These are phyloP conservation scores for Rhinoraja longicauda DNA, from an alignment of 2,797 vertebrate species.

Conservation along the genomic window DNA sequence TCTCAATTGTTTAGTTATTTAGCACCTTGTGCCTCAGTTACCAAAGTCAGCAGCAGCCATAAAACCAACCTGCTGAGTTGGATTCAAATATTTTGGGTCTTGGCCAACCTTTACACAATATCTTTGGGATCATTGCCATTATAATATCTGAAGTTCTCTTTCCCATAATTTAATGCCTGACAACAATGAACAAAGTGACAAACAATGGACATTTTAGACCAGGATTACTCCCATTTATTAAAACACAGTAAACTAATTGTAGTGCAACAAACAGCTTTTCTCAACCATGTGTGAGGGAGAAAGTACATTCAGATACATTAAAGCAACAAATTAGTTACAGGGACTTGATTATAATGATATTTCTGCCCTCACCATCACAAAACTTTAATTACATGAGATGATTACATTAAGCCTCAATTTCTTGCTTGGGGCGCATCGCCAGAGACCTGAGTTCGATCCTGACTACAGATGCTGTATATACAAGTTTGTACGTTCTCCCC, in stretches of 20 bases:
- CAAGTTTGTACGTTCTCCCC: too few relatives aligned
- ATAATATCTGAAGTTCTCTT: not conserved
- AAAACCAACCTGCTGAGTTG: not conserved
- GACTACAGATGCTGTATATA: too few relatives aligned
- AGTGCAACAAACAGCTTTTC: not conserved
- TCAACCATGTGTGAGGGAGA: not conserved
- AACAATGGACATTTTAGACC: not conserved
- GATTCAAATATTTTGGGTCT: not conserved
- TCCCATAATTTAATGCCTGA: not conserved
- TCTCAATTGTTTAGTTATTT: not conserved
- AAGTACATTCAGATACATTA: not conserved
- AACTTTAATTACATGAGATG: not conserved
- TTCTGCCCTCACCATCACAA: not conserved
- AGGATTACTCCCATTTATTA: not conserved
- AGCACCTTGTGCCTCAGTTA: not conserved
- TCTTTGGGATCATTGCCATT: not conserved
- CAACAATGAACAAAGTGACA: not conserved
- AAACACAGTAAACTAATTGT: not conserved
- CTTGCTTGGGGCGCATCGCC: too few relatives aligned
- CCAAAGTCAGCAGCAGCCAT: not conserved
- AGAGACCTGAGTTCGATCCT: too few relatives aligned
- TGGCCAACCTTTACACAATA: not conserved
- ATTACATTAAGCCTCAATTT: not conserved
- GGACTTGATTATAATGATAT: not conserved
- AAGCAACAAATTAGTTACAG: not conserved